These are phyloP conservation scores for Hirtodrosophila confusa DNA, from an alignment of 2,888 invertebrate species.

Conservation along the genomic window DNA sequence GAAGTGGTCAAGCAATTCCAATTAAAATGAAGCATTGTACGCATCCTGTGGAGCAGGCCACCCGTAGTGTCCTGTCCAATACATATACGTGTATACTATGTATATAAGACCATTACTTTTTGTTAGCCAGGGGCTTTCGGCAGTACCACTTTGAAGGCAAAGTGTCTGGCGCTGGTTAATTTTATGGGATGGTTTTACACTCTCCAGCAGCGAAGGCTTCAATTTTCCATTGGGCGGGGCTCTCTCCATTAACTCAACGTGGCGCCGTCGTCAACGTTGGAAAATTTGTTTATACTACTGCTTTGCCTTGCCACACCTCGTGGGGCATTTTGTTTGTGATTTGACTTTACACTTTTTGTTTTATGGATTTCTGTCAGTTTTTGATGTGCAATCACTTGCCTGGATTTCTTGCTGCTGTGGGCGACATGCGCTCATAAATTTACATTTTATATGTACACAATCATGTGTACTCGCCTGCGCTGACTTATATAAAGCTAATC, in stretches of 20 bases:
- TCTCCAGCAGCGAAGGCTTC: slow-evolving; percentile 61
- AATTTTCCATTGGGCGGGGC: slow-evolving; percentile 49
- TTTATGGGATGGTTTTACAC: slow-evolving; percentile 71
- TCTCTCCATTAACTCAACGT: slow-evolving; percentile 35
- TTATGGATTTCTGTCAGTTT: slow-evolving; percentile 52
- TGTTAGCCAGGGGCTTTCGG: not conserved
- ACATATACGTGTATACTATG: not conserved
- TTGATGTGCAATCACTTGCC: slow-evolving; percentile 4
- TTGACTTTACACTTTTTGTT: slow-evolving; percentile 17
- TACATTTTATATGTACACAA: not conserved
- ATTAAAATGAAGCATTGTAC: slow-evolving; percentile 39
- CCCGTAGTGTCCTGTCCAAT: slow-evolving; percentile 31
- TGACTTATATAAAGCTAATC: slow-evolving; percentile 9
- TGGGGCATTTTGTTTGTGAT: slow-evolving; percentile 13
- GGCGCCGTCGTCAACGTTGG: slow-evolving; percentile 21
- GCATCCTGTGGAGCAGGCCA: slow-evolving; percentile 34
- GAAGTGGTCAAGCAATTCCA: slow-evolving; percentile 24
- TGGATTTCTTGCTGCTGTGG: slow-evolving; percentile 7
- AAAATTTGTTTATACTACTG: slow-evolving; percentile 37
- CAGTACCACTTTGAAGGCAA: slow-evolving; percentile 33
- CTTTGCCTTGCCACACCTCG: slow-evolving; percentile 35
- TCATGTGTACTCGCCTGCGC: no score
- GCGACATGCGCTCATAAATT: slow-evolving; percentile 18
- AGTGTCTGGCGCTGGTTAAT: slow-evolving; percentile 68
- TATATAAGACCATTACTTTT: no score